These are phyloP conservation scores for Amazona guildingii DNA, from an alignment of 2,113 vertebrate species.

Conservation along the genomic window DNA sequence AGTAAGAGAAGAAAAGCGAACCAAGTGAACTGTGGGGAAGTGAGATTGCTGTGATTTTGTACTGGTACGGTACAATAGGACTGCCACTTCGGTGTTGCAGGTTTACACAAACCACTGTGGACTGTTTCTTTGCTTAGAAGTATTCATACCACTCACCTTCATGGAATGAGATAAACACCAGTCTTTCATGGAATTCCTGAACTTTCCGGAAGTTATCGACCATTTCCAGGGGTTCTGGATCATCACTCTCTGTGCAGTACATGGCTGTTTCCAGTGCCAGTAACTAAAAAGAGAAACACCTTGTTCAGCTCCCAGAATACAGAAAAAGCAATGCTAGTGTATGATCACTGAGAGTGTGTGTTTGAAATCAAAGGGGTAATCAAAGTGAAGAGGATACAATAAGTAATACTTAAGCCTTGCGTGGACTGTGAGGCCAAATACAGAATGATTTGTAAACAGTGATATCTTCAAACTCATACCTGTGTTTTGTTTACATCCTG, in stretches of 20 bases:
- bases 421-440: not conserved
- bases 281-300: constrained; percentile 73
- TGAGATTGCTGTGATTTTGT: not conserved
- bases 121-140: not conserved
- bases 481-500: not conserved
- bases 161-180: constrained; percentile 86
- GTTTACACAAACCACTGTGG: not conserved
- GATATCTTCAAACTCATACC: not conserved
- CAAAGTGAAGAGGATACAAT: not conserved
- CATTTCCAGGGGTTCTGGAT: constrained; percentile 77
- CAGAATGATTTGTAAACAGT: not conserved
- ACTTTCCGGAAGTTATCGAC: constrained; percentile 84
- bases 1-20: not conserved
- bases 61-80: not conserved
- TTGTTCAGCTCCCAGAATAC: not conserved
- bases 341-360: not conserved
- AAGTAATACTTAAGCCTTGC: not conserved
- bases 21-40: not conserved
- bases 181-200: constrained; percentile 80
- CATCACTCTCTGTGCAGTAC: constrained; percentile 79
- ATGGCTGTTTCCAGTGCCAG: constrained; percentile 81
- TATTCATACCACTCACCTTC: constrained; percentile 76
- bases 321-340: not conserved
- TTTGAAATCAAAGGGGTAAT: not conserved
- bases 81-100: not conserved